A percentile compares a stretch with the other conserved stretches of the same genome.
Conservation (phyloP, 2,888 invertebrate genomes). For the Gryllus longicercus region DNA sequence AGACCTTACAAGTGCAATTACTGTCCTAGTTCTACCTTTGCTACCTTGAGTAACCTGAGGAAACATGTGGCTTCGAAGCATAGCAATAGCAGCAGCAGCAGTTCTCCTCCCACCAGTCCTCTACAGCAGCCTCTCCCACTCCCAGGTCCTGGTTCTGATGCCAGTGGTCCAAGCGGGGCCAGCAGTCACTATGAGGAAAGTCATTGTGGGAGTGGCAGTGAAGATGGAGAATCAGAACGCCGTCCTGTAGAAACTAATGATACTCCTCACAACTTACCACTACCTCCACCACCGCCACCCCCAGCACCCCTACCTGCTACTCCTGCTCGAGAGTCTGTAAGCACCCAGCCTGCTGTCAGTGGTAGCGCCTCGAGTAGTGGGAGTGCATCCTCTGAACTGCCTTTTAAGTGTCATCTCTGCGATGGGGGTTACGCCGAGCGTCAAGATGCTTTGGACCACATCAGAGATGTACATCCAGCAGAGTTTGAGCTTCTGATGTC, state of each 20-base stretch:
- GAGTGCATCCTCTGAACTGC: constrained; percentile 57
- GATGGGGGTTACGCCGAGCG: constrained; percentile 80
- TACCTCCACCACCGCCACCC: constrained; percentile 21
- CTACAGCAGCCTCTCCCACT: background rate
- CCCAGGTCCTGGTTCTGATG: background rate
- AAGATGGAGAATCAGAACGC: constrained; percentile 21
- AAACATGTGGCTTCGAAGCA: constrained; percentile 75
- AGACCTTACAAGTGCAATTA: constrained; percentile 74
- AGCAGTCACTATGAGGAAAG: constrained; percentile 26
- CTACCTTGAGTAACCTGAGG: constrained; percentile 72
- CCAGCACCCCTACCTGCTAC: constrained; percentile 20
- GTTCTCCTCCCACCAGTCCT: constrained; percentile 22
- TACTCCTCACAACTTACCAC: background rate
- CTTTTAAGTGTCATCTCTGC: constrained; percentile 91
- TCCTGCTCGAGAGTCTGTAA: background rate
- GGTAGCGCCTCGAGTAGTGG: background rate
- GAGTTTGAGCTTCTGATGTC: constrained; percentile 80
- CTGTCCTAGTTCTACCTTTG: constrained; percentile 79
- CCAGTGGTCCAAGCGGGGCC: background rate
- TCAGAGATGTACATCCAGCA: constrained; percentile 67
- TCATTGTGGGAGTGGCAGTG: constrained; percentile 28
- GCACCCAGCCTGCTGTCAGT: background rate
- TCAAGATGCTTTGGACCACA: constrained; percentile 76
- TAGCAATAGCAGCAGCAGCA: constrained; percentile 39
- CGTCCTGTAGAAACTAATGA: background rate